Evolutionary conservation across 1,140 invertebrate species (phyloP).

Genomic region (Oryctes rhinoceros): DNA sequence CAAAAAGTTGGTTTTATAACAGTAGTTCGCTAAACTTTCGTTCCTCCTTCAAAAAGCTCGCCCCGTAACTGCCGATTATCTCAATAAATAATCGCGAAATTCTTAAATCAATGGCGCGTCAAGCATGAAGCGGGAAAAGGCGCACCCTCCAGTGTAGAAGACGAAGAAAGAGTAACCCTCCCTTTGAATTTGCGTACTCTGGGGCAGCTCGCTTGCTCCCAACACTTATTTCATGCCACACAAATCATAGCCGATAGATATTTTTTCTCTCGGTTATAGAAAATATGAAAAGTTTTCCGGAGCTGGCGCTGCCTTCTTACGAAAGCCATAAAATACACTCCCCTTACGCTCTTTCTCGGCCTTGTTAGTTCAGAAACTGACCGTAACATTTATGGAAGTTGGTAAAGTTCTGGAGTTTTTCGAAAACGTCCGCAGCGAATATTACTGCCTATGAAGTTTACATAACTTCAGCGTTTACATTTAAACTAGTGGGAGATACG

Average conservation of each 20-base stretch:
- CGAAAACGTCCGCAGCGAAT: slow-evolving; percentile 11
- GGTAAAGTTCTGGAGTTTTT: slow-evolving; percentile 45
- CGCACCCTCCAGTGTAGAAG: background rate
- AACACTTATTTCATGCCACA: slow-evolving; percentile 50
- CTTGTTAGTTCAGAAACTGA: slow-evolving; percentile 54
- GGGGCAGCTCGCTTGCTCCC: background rate
- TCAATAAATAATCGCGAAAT: slow-evolving; percentile 29
- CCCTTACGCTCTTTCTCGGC: slow-evolving; percentile 48
- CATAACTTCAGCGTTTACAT: slow-evolving; percentile 40
- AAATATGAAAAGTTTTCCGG: slow-evolving; percentile 54
- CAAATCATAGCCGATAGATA: slow-evolving; percentile 52
- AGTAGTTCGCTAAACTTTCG: background rate
- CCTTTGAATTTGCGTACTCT: slow-evolving; percentile 27
- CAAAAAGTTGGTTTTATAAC: background rate
- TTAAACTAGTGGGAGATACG: slow-evolving; percentile 33
- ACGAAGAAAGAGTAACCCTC: background rate
- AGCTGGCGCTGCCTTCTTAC: slow-evolving; percentile 47
- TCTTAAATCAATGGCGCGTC: slow-evolving; percentile 16
- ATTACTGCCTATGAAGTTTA: slow-evolving; percentile 39
- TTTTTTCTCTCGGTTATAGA: slow-evolving; percentile 46
- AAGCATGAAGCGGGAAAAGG: background rate
- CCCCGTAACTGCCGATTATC: slow-evolving; percentile 35
- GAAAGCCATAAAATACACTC: slow-evolving; percentile 55
- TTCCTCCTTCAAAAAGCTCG: background rate
- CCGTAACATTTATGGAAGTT: slow-evolving; percentile 55